These are phyloP conservation scores for Petrocephalus schoutedeni DNA, from an alignment of 2,797 vertebrate genomes.

Conservation along the genomic window DNA sequence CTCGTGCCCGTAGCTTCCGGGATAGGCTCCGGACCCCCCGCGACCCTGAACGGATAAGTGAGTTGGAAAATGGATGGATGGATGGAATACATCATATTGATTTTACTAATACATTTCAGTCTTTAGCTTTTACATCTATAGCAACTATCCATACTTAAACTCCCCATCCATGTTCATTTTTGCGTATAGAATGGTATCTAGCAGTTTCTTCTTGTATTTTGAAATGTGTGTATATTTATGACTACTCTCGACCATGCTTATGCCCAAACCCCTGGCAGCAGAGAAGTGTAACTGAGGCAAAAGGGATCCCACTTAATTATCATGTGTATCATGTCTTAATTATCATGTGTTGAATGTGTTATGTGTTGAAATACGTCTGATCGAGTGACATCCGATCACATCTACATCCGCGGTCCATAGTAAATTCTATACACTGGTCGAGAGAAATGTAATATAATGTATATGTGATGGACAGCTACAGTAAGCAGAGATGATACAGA, in stretches of 20 bases:
- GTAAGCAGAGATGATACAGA: neutral
- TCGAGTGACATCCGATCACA: neutral
- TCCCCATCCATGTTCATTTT: neutral
- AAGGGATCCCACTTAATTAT: neutral
- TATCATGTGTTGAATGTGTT: too few relatives aligned
- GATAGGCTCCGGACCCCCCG: too few relatives aligned
- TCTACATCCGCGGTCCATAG: neutral
- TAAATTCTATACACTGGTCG: neutral
- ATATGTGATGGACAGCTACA: neutral
- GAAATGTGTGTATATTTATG: neutral
- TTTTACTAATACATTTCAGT: neutral
- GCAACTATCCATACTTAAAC: neutral
- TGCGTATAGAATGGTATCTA: neutral
- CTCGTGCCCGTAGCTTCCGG: too few relatives aligned
- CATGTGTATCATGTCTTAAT: too few relatives aligned
- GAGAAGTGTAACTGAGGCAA: neutral
- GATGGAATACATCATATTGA: too few relatives aligned
- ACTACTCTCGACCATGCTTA: neutral
- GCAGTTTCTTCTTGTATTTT: neutral
- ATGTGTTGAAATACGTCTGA: neutral
- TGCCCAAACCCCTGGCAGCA: neutral
- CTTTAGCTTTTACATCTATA: neutral
- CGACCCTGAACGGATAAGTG: too few relatives aligned
- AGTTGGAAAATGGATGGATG: too few relatives aligned
- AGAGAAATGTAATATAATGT: neutral